Evolutionary conservation across 1,140 invertebrate species (phyloP), one percentile per base, ranked within the genome.

Genomic region (Cardiocondyla obscurior): DNA sequence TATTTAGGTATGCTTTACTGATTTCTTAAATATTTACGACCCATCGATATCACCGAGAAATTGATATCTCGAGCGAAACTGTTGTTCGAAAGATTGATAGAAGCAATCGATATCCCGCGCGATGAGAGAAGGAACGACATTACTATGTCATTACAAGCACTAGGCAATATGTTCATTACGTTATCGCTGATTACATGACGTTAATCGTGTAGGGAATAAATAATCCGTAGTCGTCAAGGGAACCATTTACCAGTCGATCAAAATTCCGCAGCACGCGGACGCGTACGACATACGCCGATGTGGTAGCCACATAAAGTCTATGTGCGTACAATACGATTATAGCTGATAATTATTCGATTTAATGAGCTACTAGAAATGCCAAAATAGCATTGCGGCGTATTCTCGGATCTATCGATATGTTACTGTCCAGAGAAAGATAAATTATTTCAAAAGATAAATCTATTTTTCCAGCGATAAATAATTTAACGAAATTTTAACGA

Each of bases 331-430:
- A 84, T 64, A 33, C 39, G 70, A 83, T 67, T 84, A 77, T 70
- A 30, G 60, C 76, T 62, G 57, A 85, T 79, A 83, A 79, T 84
- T 84, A 84, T 85, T 84, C 82, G 67, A 74, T 79, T 70, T 84
- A 84, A 79, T 85, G 46, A 70, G 22, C 82, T 79, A 16, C 74
- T 69, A 53, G 74, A 79, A 30, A 64, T 8, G n/a, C 62, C 64
- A 53, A 79, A 79, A 69, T 79, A 33, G 62, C 46, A n/a, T 79
- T 55, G 14, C 46, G n/a, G 4, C 19, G 10, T 36, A 30, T 69
- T 69, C 10, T n/a, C 60, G 16, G 51, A 36, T 33, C 42, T 51
- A 30, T n/a, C n/a, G 7, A 33, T 33, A 33, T 22, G 0, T 53
- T 39, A 39, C 16, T 58, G 16, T 30, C 22, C 0, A 3, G 4